Base-by-base conservation (phyloP, 1,140 invertebrate genomes). In the Drusus annulatus region DNA sequence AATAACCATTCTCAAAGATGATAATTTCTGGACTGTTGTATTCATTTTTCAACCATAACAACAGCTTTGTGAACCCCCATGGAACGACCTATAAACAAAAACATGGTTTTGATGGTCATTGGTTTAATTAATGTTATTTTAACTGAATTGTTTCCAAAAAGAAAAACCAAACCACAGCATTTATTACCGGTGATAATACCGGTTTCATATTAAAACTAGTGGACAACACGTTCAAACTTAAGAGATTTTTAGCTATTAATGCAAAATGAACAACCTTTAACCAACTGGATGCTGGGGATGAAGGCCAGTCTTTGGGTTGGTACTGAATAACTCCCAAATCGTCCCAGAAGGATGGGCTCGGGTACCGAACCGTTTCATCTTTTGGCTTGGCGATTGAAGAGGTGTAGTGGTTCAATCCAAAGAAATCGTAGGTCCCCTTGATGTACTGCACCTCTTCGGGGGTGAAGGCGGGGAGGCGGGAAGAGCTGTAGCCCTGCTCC, bases 1-100 rank as follows among this genome's bases (percentile, higher is more conserved):
- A 86, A 82, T 88, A 87, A 5, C 94, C 94, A 85, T 94, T 94
- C 89, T 94, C 94, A 3, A 93, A 92, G 0, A 94, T 88, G 68
- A 92, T 91, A 15, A 94, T 88, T 74, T 89, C 87, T 10, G 91
- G 90, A 85, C 91, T 91, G 21, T 91, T 88, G 84, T 94, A 94
- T 73, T 91, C 88, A 16, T 90, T 86, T 78, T 90, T 90, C 68
- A 95, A 91, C 91, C 91, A 93, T 78, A 90, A 92, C 23, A 95
- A 83, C 58, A 93, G 85, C 79, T 91, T 90, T 50, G 92, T 87
- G 31, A 94, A 88, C 8, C 92, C 93, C 86, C 90, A 91, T 28
- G 93, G 93, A 69, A 91, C 88, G 16, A 90, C 89, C 87, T 88
- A 36, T 0, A 36, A 36, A 36, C 31, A 36, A 3, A 36, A 36